Percentiles rank a stretch among this genome's conserved stretches.
Conservation (phyloP, 1,140 invertebrate species). For the Metaphire vulgaris region DNA sequence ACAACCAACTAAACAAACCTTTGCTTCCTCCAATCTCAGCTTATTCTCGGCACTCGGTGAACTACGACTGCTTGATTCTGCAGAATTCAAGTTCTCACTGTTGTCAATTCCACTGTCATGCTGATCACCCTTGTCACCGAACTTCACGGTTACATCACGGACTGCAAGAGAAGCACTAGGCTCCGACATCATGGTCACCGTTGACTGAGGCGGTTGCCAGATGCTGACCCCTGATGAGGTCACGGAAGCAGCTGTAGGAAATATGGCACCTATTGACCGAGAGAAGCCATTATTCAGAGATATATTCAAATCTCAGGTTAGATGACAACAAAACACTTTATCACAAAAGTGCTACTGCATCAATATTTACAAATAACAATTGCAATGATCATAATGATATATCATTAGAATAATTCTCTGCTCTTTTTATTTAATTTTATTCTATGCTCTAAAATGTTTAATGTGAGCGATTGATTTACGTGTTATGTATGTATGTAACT, state of each 20-base stretch:
- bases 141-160: conserved; percentile 30
- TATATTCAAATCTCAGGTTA: no score
- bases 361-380: no score
- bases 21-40: conserved; percentile 27
- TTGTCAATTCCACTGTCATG: conserved; percentile 57
- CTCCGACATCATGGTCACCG: conserved; percentile 8
- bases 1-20: neutral
- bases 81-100: conserved; percentile 54
- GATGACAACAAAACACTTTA: no score
- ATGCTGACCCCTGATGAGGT: neutral
- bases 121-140: conserved; percentile 49
- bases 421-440: no score
- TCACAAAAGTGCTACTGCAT: no score
- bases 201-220: conserved; percentile 31
- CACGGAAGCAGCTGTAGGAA: neutral
- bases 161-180: conserved; percentile 29
- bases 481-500: no score
- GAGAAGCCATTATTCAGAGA: no score
- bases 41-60: conserved; percentile 53
- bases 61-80: conserved; percentile 53
- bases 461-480: no score
- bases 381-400: no score
- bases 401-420: no score
- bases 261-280: neutral
- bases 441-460: no score